Percentiles rank a stretch among this genome's conserved stretches.
These are phyloP conservation scores for Scaptomyza hsui DNA, from an alignment of 1,140 invertebrate species.

Conservation along the genomic window DNA sequence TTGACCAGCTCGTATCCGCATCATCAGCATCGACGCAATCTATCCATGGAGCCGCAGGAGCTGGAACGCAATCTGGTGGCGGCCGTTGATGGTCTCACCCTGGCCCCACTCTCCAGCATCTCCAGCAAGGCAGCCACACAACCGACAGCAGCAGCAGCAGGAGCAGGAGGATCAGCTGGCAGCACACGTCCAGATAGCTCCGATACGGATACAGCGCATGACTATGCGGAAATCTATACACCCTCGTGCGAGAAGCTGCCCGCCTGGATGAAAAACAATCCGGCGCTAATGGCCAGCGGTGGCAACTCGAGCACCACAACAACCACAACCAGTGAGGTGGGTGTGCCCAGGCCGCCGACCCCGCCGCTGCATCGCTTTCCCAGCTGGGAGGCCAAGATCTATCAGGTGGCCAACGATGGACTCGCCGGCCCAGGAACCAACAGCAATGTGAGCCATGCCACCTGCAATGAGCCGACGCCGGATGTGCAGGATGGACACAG, in stretches of 20 bases:
- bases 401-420: slow-evolving; percentile 94
- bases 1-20: slow-evolving; percentile 82
- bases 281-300: slow-evolving; percentile 82
- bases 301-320: slow-evolving; percentile 85
- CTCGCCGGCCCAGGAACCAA: slow-evolving; percentile 83
- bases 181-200: slow-evolving; percentile 85
- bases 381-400: slow-evolving; percentile 97
- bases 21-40: slow-evolving; percentile 84
- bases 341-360: slow-evolving; percentile 90
- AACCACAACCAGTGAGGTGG: slow-evolving; percentile 84
- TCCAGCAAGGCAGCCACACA: slow-evolving; percentile 83
- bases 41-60: slow-evolving; percentile 85
- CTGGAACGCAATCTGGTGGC: slow-evolving; percentile 85
- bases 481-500: slow-evolving; percentile 65
- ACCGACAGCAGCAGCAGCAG: slow-evolving; percentile 55
- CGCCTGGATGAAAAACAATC: slow-evolving; percentile 85
- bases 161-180: slow-evolving; percentile 23
- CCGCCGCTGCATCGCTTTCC: slow-evolving; percentile 95
- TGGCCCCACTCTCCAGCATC: slow-evolving; percentile 84
- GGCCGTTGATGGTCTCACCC: slow-evolving; percentile 85
- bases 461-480: slow-evolving; percentile 49
- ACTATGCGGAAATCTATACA: slow-evolving; percentile 97
- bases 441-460: not conserved
- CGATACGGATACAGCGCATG: slow-evolving; percentile 91
- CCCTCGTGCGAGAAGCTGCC: slow-evolving; percentile 90